Evolutionary conservation across 2,113 vertebrate species (phyloP).

Genomic region (Brachirus orientalis): DNA sequence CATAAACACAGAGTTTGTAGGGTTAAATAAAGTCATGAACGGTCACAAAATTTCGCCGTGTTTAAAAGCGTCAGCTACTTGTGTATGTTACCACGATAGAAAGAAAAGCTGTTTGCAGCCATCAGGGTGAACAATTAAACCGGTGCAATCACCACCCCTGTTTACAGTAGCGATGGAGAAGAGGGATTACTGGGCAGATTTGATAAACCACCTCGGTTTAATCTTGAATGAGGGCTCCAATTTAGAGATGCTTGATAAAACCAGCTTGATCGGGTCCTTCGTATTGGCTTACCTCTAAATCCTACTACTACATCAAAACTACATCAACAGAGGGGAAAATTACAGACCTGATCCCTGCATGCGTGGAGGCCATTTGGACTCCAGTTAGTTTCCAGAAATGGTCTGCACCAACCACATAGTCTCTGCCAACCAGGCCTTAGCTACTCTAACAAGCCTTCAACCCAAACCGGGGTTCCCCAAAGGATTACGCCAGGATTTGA

Average conservation of each 20-base stretch:
- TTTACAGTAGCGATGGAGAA: conserved; percentile 3
- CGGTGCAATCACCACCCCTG: conserved; percentile 1
- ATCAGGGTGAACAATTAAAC: conserved; percentile 8
- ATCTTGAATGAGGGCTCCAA: conserved; percentile 36
- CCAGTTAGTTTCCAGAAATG: conserved; percentile 54
- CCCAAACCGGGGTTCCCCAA: conserved; percentile 63
- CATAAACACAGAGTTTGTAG: no score
- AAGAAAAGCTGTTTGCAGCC: not conserved
- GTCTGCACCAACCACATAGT: conserved; percentile 39
- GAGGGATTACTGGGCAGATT: conserved; percentile 40
- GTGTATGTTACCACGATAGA: no score
- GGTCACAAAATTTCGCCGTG: no score
- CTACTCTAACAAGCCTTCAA: conserved; percentile 73
- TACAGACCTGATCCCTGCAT: conserved; percentile 30
- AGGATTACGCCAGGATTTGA: conserved; percentile 80
- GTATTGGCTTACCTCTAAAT: conserved; percentile 38
- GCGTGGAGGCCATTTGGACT: conserved; percentile 35
- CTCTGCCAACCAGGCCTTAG: conserved; percentile 42
- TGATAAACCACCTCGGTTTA: conserved; percentile 16
- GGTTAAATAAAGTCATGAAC: no score
- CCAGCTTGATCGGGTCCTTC: conserved; percentile 35
- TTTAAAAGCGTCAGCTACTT: no score
- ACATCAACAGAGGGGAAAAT: conserved; percentile 39
- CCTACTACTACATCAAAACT: no score
- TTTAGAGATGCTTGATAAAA: conserved; percentile 53